These are phyloP conservation scores for Synanthedon formicaeformis DNA, from an alignment of 2,888 invertebrate genomes.

Conservation along the genomic window DNA sequence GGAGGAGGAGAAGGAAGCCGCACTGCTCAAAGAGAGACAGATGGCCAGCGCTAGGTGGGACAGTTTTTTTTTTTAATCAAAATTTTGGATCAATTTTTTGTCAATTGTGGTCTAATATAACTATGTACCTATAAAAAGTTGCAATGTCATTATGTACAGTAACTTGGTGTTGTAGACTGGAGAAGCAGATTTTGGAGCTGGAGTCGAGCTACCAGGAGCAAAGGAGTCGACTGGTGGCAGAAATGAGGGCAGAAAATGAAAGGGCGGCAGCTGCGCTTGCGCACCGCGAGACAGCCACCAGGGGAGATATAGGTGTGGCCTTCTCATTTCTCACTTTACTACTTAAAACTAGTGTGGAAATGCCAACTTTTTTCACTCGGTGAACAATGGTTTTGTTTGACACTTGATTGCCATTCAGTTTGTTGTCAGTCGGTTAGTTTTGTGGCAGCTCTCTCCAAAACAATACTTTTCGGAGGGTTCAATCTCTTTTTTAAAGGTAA, in stretches of 20 bases:
- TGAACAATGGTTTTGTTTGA: too few species aligned
- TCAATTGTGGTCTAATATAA: too few species aligned
- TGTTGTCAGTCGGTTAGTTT: too few species aligned
- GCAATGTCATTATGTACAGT: too few species aligned
- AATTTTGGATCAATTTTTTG: too few species aligned
- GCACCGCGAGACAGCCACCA: slow-evolving; percentile 60
- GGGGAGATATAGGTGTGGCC: slow-evolving; percentile 28
- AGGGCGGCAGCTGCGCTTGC: slow-evolving; percentile 75
- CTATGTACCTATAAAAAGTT: too few species aligned
- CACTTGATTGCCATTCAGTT: too few species aligned
- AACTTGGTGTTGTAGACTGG: slow-evolving; percentile 26
- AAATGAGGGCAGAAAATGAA: slow-evolving; percentile 76
- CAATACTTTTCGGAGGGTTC: too few species aligned
- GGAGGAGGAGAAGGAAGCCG: slow-evolving; percentile 51
- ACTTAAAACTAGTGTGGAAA: too few species aligned
- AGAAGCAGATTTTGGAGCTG: slow-evolving; percentile 56
- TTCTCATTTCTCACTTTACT: background rate
- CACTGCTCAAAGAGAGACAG: slow-evolving; percentile 55
- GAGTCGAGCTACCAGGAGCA: slow-evolving; percentile 57
- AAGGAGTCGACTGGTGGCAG: slow-evolving; percentile 66
- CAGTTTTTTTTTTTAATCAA: background rate
- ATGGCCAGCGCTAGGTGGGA: slow-evolving; percentile 50
- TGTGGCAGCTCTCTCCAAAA: too few species aligned
- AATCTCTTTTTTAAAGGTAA: too few species aligned
- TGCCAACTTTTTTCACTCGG: too few species aligned